Base-by-base conservation (phyloP, 30 jellyfish, hydroid and myxozoan genomes). In the Turritopsis rubra region DNA sequence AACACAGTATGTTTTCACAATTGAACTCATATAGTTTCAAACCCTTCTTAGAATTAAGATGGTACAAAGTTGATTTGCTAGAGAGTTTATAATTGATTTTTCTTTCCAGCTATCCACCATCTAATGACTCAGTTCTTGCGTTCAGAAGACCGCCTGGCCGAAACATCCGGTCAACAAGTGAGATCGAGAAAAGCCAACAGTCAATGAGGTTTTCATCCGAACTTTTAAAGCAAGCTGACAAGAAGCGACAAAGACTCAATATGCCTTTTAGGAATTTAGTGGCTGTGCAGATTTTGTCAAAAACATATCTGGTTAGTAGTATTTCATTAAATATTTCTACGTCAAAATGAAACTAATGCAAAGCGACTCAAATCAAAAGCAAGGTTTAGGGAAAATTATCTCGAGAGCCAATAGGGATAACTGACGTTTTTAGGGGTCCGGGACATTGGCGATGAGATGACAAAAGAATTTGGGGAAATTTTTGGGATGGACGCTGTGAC, bases 81-180 rank as follows among this genome's bases (percentile, higher is more conserved):
- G 13, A 41, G 13, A 3, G 60, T 41, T 41, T 41, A 41, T 41
- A 5, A 3, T 41, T 13, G 60, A 3, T 68, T 19, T n/a, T 68
- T 68, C 16, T 7, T 68, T n/a, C 19, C 0, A 68, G 77, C 28
- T 68, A 68, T 27, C 77, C 77, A 68, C 77, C 77, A 68, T 13
- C 5, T 41, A 68, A 16, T 68, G 16, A n/a, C 28, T 27, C 21
- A 1, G 77, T 68, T 68, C 30, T 68, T n/a, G 77, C 77, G 21
- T 68, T 68, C 28, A 23, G 77, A 68, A 23, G 77, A 68, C 77
- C 77, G 19, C 77, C 77, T 68, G 77, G 77, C 19, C 16, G 77
- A 1, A 27, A 68, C 9, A 19, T 27, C 31, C 16, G 17, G 30
- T 68, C 77, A 0, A 27, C 77, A 27, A 68, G 30, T n/a, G 28